Percentiles rank a stretch among this genome's conserved stretches.
phyloP scores from a whole-genome alignment of 2,113 vertebrate genomes.

The Thamnaconus septentrionalis region DNA sequence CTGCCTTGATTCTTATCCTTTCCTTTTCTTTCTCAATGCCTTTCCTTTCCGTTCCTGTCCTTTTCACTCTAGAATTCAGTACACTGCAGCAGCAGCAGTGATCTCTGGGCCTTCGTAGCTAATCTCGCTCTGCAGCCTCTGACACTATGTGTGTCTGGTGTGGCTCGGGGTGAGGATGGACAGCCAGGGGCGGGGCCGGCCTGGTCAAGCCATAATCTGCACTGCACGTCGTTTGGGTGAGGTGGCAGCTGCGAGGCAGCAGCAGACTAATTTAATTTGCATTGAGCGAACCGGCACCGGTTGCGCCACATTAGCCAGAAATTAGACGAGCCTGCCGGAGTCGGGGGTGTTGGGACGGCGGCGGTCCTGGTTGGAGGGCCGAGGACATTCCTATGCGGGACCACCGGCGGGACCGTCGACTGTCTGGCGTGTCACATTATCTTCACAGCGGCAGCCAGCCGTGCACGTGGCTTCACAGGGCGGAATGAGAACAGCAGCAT shows the following conservation, averaged over 20 bases:
- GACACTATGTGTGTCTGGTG: slow-evolving; percentile 61
- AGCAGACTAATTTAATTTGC: neutral
- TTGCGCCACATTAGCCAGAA: slow-evolving; percentile 1
- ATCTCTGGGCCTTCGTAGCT: slow-evolving; percentile 32
- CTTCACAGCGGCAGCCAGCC: slow-evolving; percentile 69
- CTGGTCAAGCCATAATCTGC: too few relatives aligned
- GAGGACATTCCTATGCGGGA: slow-evolving; percentile 46
- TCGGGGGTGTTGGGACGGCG: slow-evolving; percentile 23
- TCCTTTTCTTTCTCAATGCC: neutral
- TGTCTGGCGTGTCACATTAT: slow-evolving; percentile 61
- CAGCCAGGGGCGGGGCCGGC: slow-evolving; percentile 27
- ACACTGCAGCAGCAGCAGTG: slow-evolving; percentile 13
- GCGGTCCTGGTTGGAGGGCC: slow-evolving; percentile 3
- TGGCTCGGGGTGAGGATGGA: slow-evolving; percentile 37
- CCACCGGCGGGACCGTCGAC: slow-evolving; percentile 51
- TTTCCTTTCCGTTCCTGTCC: slow-evolving; percentile 2
- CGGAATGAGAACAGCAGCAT: slow-evolving; percentile 64
- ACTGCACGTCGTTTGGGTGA: slow-evolving; percentile 1
- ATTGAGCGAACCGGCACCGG: slow-evolving; percentile 5
- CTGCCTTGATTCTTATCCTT: neutral
- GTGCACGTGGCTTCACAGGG: slow-evolving; percentile 55
- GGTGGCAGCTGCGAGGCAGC: slow-evolving; percentile 27
- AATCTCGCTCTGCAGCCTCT: slow-evolving; percentile 53
- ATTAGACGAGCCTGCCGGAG: slow-evolving; percentile 11
- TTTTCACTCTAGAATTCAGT: slow-evolving; percentile 21